Evolutionary conservation across 2,797 vertebrate genomes (phyloP).

Genomic region (Dallia pectoralis): DNA sequence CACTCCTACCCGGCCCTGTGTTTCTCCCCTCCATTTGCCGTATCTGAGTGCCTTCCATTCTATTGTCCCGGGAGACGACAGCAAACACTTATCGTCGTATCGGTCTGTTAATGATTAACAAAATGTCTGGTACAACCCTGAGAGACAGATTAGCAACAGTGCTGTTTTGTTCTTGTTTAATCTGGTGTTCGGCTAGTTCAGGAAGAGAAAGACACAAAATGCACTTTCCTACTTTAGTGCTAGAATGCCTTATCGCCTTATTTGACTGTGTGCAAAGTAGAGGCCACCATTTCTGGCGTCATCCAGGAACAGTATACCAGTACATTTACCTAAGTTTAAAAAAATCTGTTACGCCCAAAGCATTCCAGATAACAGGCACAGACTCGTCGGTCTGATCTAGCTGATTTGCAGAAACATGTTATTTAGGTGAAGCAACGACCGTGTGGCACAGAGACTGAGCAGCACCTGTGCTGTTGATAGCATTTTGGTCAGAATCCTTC

Average conservation of each 20-base stretch:
- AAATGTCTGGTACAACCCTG: conserved; percentile 29
- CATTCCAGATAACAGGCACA: conserved; percentile 1
- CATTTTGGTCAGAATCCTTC: not conserved
- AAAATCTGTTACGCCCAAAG: not conserved
- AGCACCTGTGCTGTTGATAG: not conserved
- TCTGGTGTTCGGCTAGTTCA: not conserved
- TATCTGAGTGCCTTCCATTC: conserved; percentile 5
- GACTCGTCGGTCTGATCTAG: not conserved
- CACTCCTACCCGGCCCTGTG: conserved; percentile 4
- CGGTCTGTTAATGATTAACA: conserved; percentile 26
- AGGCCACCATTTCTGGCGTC: not conserved
- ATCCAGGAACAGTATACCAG: not conserved
- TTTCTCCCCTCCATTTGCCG: not conserved
- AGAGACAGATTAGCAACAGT: conserved; percentile 3
- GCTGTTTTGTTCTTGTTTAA: not conserved
- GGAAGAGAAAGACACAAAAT: not conserved
- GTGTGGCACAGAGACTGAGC: not conserved
- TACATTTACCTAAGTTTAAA: not conserved
- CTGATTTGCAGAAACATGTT: not conserved
- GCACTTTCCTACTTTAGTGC: not conserved
- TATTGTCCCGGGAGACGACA: not conserved
- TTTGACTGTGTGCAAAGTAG: conserved; percentile 1
- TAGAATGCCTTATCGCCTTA: not conserved
- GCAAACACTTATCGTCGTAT: conserved; percentile 28
- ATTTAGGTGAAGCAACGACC: too few relatives aligned